Evolutionary conservation across 2,888 invertebrate species (phyloP), one percentile per base, ranked within the genome.

Genomic region (Cordilura impudica): DNA sequence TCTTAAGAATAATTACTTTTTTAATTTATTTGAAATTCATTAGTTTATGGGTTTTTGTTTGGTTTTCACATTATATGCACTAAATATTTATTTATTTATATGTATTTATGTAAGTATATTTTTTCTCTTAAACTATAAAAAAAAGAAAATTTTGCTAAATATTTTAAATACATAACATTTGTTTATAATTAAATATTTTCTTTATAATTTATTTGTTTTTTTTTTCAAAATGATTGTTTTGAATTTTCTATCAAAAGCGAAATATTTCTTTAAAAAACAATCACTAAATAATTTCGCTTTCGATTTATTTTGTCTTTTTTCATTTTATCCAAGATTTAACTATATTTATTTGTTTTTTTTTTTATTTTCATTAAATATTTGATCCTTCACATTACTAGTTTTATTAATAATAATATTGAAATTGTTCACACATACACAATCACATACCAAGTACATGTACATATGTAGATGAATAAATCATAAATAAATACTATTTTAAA

Each of bases 161-260:
- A 79, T 79, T 75, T 79, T 67, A 67, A 79, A 79, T 79, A 79
- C 75, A 67, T 79, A 79, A 79, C 79, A 79, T 72, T 79, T 67
- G 72, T 72, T 79, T 79, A 71, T 78, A 73, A 73, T 75, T 71
- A 74, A 70, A 86, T 86, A 85, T 83, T 77, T 79, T 65, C 10
- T 73, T 80, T 69, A 75, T 58, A 49, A 58, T 72, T 66, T n/a
- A 71, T 60, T 81, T 81, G 81, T 82, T 82, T 81, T 81, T 81
- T 74, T 83, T 83, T 86, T 87, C 84, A 86, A 87, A 87, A 87
- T 87, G 87, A 87, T 87, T 87, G 87, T 88, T 87, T 88, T 85
- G 84, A 88, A 87, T 86, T 87, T 83, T 84, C 84, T 83, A 87
- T 86, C 87, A 83, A 85, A 87, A 88, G 87, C 87, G 87, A 87